Conservation (phyloP, 2,113 vertebrate species). For the Leptosomus discolor region DNA sequence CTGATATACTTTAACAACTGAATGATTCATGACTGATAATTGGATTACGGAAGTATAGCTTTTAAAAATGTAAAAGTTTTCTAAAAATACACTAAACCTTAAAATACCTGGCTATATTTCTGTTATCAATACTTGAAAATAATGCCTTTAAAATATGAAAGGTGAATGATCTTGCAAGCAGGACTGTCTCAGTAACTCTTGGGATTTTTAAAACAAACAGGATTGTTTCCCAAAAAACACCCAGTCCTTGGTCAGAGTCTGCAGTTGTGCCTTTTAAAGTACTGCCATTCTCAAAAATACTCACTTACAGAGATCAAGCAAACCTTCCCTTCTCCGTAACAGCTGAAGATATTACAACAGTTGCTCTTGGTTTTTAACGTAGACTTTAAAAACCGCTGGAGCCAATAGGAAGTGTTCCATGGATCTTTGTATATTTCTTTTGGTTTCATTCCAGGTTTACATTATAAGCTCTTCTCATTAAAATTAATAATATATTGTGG, state of each 20-base stretch:
- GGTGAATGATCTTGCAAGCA: background rate
- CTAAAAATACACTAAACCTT: background rate
- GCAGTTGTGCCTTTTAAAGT: background rate
- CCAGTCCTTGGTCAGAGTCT: background rate
- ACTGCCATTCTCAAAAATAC: background rate
- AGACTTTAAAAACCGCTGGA: background rate
- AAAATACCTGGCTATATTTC: background rate
- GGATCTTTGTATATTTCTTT: background rate
- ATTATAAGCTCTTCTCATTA: background rate
- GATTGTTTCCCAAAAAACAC: background rate
- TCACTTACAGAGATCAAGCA: background rate
- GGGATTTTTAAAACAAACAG: background rate
- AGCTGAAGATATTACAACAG: background rate
- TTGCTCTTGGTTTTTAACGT: background rate
- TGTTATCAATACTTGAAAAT: background rate
- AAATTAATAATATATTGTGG: background rate
- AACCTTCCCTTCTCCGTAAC: background rate
- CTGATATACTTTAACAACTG: background rate
- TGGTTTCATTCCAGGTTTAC: background rate
- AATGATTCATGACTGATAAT: background rate
- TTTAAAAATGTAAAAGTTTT: background rate
- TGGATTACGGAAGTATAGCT: background rate
- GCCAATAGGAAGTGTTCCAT: background rate
- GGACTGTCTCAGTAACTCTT: background rate
- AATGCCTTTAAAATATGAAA: background rate